Evolutionary conservation across 1,140 invertebrate species (phyloP), one percentile per base, ranked within the genome.

Genomic region (Calephelis virginiensis): DNA sequence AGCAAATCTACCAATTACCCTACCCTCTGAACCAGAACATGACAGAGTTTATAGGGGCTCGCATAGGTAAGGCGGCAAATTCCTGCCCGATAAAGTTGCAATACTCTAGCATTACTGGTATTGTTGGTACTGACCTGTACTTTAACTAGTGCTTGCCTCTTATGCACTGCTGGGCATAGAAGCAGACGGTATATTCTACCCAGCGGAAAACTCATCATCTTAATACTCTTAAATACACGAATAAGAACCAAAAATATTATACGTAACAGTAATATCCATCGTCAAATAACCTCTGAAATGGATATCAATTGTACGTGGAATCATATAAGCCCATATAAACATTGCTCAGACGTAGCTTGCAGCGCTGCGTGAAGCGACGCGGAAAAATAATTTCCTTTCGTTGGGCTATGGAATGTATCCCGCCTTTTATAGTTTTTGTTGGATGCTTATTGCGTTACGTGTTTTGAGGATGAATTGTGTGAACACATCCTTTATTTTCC

Each of bases 361-460:
- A 59, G 53, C 53, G 53, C 53, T 28, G 53, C 53, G 53, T 59
- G 53, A 59, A 59, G 53, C 53, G 53, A 14, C 28, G 28, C 11
- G 53, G 53, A 65, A 65, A 65, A 65, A 65, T 56, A 64, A 64
- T 53, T 40, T 56, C 48, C 63, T 45, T 65, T 56, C 14, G 38
- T 49, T 28, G 47, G 53, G 17, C 53, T 37, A 59, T 59, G 53
- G 53, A 38, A 59, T 59, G 53, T 59, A 59, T 59, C 17, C 17
- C 37, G 50, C 37, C 50, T 65, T 65, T 50, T 65, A 65, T 43
- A 65, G 64, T 65, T 65, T 65, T 56, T 59, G 49, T 65, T 65
- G 50, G 49, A 53, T 59, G 53, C 53, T 59, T 59, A 59, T 59
- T 59, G 53, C 53, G 53, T 59, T 59, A 59, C 53, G 53, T 59